Base-by-base conservation (phyloP, 2,797 vertebrate species). In the Catostomus latipinnis region DNA sequence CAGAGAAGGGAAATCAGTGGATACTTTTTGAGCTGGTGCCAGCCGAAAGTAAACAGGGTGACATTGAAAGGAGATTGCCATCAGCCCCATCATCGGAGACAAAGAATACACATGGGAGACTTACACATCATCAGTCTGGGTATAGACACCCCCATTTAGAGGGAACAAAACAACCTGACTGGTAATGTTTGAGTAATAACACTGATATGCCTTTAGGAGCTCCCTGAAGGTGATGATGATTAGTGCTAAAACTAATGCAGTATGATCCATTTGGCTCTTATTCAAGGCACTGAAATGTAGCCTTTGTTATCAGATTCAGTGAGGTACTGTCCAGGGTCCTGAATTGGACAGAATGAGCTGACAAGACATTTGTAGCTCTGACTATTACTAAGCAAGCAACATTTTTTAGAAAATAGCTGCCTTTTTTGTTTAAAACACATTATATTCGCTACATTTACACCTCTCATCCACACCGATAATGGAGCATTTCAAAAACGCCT, bases 11-110 rank as follows among this genome's bases (percentile, higher is more conserved):
- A 76, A 66, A 82, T 46, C 57, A 63, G 57, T 62, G 71, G 70
- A 81, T 76, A 80, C 53, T 68, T 61, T 83, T 82, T 84, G 77
- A 76, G 69, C 67, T n/a, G 45, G 66, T 84, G 82, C 82, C 83
- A 87, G 66, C 63, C 72, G 52, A 65, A 75, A 73, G 74, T 80
- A 81, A 82, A 81, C 53, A 80, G 80, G 77, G 66, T 78, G 73
- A 58, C 53, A 50, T 34, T 71, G 78, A 81, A 71, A 80, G 68
- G 58, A 85, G 80, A 65, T 16, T 80, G 82, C 80, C 81, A 83
- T 48, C 58, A 79, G 66, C 60, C 22, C 66, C 45, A 34, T 66
- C 81, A 76, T 80, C 63, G 71, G 81, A 84, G 80, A 83, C 62
- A 73, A 74, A 75, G 72, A 46, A 56, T 71, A 53, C 81, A 54